Percentiles rank a stretch among this genome's conserved stretches.
Evolutionary conservation across 2,113 vertebrate genomes (phyloP).

Genomic region (Podarcis raffonei): DNA sequence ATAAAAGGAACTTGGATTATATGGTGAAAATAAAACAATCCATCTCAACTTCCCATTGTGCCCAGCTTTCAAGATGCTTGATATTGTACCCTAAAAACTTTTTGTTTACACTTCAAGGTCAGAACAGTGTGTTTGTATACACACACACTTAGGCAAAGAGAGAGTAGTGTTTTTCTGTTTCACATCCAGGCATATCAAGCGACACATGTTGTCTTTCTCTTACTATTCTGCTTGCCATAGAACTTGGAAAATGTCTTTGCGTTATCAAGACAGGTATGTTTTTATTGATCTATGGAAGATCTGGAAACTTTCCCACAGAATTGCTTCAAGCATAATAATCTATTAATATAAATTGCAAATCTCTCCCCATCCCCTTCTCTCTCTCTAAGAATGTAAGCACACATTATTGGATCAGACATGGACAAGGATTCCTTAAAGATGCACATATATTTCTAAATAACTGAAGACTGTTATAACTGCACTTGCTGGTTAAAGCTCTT

Average conservation of each 20-base stretch:
- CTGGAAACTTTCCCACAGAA: background rate
- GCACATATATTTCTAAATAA: background rate
- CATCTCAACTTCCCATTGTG: background rate
- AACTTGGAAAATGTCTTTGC: background rate
- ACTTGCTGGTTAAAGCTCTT: background rate
- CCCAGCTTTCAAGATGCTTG: background rate
- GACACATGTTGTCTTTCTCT: conserved; percentile 26
- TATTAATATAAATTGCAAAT: conserved; percentile 1
- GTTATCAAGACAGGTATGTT: conserved; percentile 17
- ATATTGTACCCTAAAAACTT: background rate
- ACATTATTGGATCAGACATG: conserved; percentile 18
- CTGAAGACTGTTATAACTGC: background rate
- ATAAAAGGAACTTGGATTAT: background rate
- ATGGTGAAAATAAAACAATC: background rate
- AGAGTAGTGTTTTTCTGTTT: accelerated
- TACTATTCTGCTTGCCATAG: conserved; percentile 14
- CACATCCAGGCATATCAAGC: background rate
- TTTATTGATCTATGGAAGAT: conserved; percentile 30
- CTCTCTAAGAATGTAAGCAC: conserved; percentile 35
- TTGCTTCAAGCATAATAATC: conserved; percentile 30
- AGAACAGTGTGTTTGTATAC: background rate
- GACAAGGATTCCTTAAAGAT: background rate
- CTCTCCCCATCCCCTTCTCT: background rate
- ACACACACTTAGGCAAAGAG: background rate
- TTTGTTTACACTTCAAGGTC: background rate